Evolutionary conservation across 1,140 invertebrate genomes (phyloP).

Genomic region (Drosophila punjabiensis): DNA sequence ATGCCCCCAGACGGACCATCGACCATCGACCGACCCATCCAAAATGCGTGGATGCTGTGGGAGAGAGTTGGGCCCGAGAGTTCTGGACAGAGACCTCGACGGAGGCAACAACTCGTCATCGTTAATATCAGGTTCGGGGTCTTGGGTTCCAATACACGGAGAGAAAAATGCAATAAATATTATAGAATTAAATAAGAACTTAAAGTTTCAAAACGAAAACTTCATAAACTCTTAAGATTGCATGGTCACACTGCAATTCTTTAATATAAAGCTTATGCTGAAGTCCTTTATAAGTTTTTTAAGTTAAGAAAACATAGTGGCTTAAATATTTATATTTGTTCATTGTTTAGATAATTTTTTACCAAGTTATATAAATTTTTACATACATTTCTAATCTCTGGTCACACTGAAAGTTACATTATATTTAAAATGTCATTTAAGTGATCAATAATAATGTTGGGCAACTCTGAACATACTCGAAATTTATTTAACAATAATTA

Average conservation of each 20-base stretch:
- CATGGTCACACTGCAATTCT: not conserved
- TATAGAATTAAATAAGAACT: not conserved
- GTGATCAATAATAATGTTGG: not conserved
- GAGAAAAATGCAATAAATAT: not conserved
- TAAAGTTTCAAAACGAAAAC: not conserved
- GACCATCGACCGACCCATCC: conserved; percentile 8
- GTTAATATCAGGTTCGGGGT: conserved; percentile 75
- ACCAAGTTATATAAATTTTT: not conserved
- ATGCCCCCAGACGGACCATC: conserved; percentile 39
- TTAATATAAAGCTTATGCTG: not conserved
- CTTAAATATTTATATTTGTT: not conserved
- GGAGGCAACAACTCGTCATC: conserved; percentile 63
- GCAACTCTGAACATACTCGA: not conserved
- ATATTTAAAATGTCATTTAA: not conserved
- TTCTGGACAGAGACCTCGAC: conserved; percentile 40
- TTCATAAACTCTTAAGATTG: not conserved
- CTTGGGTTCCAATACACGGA: conserved; percentile 35
- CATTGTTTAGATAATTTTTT: not conserved
- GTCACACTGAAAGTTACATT: not conserved
- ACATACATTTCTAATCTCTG: not conserved
- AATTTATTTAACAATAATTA: not conserved
- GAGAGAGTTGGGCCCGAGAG: conserved; percentile 26
- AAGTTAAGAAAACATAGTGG: not conserved
- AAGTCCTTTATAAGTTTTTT: not conserved
- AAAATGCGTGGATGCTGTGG: conserved; percentile 60